Evolutionary conservation across 1,140 invertebrate species (phyloP), one percentile per base, ranked within the genome.

Genomic region (Laupala kohalensis): DNA sequence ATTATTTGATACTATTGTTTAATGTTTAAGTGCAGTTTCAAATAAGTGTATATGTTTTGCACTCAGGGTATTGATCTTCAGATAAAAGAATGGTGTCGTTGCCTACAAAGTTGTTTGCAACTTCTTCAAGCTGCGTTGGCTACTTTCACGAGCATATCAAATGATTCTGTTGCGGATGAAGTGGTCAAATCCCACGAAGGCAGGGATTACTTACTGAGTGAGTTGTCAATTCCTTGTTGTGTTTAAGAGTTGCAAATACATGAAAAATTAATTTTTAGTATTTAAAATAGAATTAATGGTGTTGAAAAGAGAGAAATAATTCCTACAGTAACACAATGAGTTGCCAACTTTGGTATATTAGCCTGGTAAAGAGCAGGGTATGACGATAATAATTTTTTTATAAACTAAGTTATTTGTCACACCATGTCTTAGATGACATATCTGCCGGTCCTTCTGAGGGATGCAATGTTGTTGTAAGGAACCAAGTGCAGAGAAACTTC

Each of bases 191-290:
- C 84, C 67, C 81, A 83, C 23, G 83, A 86, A 77, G 86, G 87
- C 68, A 81, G 83, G 67, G 82, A 84, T 71, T 88, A 87, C 78
- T 80, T 87, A 23, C 81, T 81, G 74, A 84, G 86, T 88, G 77
- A 82, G 80, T 78, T 64, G 26, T 23, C n/a, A n/a, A n/a, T n/a
- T n/a, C n/a, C n/a, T n/a, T n/a, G 13, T 67, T 67, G 13, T 9
- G 13, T 12, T 67, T 67, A 12, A 67, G 66, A 15, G 13, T 67
- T 15, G 25, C 25, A 67, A 12, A 19, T 67, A 19, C 12, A 12
- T 9, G 9, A 67, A 67, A 13, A 67, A 25, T 67, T n/a, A 19
- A 24, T 19, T 25, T 12, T 19, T 67, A 67, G 24, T 67, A 9
- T 12, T 25, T 12, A 12, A 12, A 19, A 25, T 9, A 67, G 19